Evolutionary conservation across 1,140 invertebrate genomes (phyloP), one percentile per base, ranked within the genome.

Genomic region (Eueides isabella): DNA sequence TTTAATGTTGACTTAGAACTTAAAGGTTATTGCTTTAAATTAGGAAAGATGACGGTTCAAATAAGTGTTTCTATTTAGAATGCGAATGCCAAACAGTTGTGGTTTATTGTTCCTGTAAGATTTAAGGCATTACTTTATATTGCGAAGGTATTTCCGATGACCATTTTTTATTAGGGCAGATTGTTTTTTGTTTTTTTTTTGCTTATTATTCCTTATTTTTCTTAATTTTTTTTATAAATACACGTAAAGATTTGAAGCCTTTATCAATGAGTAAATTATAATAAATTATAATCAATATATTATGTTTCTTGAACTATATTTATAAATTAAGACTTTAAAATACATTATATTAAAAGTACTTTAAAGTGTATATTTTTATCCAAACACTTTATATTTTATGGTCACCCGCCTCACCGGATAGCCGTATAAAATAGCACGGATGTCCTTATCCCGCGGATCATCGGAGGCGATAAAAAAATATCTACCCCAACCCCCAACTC

Each of bases 381-480:
- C 23, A 55, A 55, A 26, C 9, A 55, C 23, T 12, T 55, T 26
- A 2, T 7, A 55, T 23, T 26, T 55, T 63, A 31, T 63, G 29
- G 73, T 75, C 71, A 73, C 73, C 74, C 71, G 70, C 55, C 71
- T 38, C 64, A 67, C 84, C 84, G 85, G 84, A 83, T 84, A 84
- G 83, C 75, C 85, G 81, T 85, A 85, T 84, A 85, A 83, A 89
- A 83, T 80, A 77, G 80, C 82, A 76, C 80, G 81, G 85, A 84
- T 88, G 83, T 83, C 83, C 85, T 85, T 84, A 86, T 85, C 80
- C 81, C 77, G 80, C 78, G 80, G 82, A 83, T 88, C 79, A 82
- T 83, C 79, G 81, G 68, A 76, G 80, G 80, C 77, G 76, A 80
- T 85, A 85, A 83, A 85, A 84, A 83, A 84, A 77, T 70, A 33